These are phyloP conservation scores for Sebastes hubbsi DNA, from an alignment of 2,797 vertebrate genomes.

Conservation along the genomic window DNA sequence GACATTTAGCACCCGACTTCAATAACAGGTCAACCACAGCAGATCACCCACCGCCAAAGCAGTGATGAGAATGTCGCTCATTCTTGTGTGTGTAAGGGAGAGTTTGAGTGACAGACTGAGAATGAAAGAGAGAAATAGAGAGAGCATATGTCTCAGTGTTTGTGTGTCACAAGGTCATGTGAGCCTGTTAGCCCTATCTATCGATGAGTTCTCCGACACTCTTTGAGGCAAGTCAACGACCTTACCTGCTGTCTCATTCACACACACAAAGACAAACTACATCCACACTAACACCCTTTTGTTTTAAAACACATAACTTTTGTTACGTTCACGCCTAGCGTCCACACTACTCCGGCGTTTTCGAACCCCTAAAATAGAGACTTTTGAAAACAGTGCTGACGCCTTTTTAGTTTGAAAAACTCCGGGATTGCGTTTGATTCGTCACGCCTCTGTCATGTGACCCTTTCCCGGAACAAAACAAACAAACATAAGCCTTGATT, in stretches of 20 bases:
- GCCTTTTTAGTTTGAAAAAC: not conserved
- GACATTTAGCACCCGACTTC: conserved; percentile 66
- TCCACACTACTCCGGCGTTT: not conserved
- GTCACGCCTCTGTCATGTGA: not conserved
- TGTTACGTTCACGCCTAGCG: too few species aligned
- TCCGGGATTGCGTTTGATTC: too few species aligned
- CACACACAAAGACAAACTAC: not conserved
- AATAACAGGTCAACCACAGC: conserved; percentile 63
- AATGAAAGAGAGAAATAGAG: conserved; percentile 15
- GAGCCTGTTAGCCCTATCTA: conserved; percentile 17
- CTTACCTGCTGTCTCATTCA: conserved; percentile 25
- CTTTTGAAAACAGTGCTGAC: not conserved
- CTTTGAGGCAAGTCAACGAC: conserved; percentile 16
- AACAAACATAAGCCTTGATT: not conserved
- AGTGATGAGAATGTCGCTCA: conserved; percentile 46
- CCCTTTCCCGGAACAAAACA: not conserved
- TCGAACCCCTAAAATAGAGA: not conserved
- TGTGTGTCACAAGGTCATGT: conserved; percentile 50
- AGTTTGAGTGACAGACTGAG: not conserved
- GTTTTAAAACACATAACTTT: not conserved
- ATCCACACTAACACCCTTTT: not conserved
- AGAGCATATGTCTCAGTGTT: conserved; percentile 42
- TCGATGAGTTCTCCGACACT: conserved; percentile 10
- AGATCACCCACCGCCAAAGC: conserved; percentile 65
- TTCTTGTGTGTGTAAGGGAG: not conserved